Base-by-base conservation (phyloP, 2,888 invertebrate genomes). In the Eurytoma californica region DNA sequence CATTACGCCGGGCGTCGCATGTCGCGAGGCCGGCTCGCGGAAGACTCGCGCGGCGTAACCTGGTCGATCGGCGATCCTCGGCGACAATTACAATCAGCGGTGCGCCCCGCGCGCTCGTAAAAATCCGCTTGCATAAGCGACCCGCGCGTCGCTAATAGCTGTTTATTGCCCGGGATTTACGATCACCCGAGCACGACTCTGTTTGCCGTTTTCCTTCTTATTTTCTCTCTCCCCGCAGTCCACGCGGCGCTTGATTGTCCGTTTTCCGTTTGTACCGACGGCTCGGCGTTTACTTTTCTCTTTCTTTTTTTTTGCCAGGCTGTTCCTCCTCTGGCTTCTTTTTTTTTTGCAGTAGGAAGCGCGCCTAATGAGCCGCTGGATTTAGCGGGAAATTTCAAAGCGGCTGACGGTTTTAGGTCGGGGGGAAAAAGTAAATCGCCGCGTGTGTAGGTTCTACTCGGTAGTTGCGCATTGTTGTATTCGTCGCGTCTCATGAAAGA, bases 31-130 rank as follows among this genome's bases (percentile, higher is more conserved):
- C 79, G 57, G 5, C 61, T 77, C 63, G 79, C 77, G 66, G 80
- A 77, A 69, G 78, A 76, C 60, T 53, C 57, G 69, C 49, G 51
- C 57, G 3, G 51, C 13, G 30, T 24, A 24, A 24, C 24, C 24
- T 24, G 24, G 24, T 24, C 24, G 24, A 24, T 24, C 24, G 24
- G 24, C 53, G 16, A 39, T 63, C 63, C 61, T n/a, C 61, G 83
- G 80, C 80, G 83, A 83, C 84, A 85, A 86, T 85, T 85, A 86
- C 82, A 86, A 86, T 86, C 84, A 85, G 82, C 83, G 47, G 24
- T 13, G 57, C 20, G 16, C 24, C 24, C 24, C 24, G 57, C 65
- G 65, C 57, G 81, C 80, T 82, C 82, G 81, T 80, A 84, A 85
- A 85, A 84, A 84, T 81, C 28, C 51, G 72, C 67, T 77, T 79